A percentile compares a stretch with the other conserved stretches of the same genome.
Conservation (phyloP, 1,140 invertebrate genomes). For the Drosophila mayri region DNA sequence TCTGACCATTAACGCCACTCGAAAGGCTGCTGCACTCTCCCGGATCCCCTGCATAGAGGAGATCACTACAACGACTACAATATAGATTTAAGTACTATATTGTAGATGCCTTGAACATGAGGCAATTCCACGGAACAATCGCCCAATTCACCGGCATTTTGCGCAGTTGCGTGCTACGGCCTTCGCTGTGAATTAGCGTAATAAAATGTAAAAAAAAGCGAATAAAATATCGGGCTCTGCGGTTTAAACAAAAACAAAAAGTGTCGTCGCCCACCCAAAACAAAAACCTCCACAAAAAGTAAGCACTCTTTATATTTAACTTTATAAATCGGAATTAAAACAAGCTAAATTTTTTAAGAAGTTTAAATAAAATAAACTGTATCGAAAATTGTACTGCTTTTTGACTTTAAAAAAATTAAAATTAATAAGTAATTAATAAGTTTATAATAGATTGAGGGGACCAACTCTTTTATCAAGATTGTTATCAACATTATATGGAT, state of each 20-base stretch:
- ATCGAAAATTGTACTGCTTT: too few relatives aligned
- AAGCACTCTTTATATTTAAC: not conserved
- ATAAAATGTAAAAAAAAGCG: conserved; percentile 45
- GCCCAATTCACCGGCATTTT: conserved; percentile 47
- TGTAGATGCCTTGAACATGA: conserved; percentile 20
- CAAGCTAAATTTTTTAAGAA: too few relatives aligned
- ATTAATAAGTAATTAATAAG: too few relatives aligned
- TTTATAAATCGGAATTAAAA: not conserved
- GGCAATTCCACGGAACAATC: conserved; percentile 36
- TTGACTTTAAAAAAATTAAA: too few relatives aligned
- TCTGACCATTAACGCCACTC: conserved; percentile 17
- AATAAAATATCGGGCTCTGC: conserved; percentile 38
- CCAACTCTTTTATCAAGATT: not conserved
- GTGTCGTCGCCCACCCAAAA: conserved; percentile 36
- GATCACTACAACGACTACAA: not conserved
- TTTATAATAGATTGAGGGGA: not conserved
- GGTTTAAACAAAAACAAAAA: conserved; percentile 20
- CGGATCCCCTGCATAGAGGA: conserved; percentile 2
- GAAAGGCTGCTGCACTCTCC: conserved; percentile 4
- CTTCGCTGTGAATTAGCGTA: conserved; percentile 54
- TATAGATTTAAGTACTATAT: conserved; percentile 23
- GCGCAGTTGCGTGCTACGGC: conserved; percentile 47
- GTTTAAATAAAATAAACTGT: too few relatives aligned
- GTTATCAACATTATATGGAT: not conserved
- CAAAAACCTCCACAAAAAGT: not conserved